A percentile compares a stretch with the other conserved stretches of the same genome.
Conservation (phyloP, 2,888 invertebrate species). For the Sturmia bella region DNA sequence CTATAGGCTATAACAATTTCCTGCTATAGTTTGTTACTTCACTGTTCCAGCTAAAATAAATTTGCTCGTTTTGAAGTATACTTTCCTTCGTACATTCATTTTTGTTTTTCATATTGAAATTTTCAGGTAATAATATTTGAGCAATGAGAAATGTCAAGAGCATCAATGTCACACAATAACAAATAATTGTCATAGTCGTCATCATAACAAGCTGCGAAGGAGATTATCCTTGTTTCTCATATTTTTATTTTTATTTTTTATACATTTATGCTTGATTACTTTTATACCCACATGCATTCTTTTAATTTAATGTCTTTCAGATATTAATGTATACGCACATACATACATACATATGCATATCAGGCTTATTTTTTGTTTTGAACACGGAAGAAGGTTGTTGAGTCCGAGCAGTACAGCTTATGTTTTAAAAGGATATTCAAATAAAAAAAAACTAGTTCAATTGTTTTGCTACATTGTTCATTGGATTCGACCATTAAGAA, state of each 20-base stretch:
- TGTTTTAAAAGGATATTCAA: slow-evolving; percentile 38
- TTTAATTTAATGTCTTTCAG: too few relatives aligned
- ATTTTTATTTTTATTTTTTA: slow-evolving; percentile 5
- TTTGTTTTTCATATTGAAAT: slow-evolving; percentile 32
- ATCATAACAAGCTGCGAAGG: slow-evolving; percentile 60
- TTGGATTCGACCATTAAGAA: too few relatives aligned
- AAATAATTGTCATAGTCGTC: slow-evolving; percentile 52
- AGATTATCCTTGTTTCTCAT: slow-evolving; percentile 65
- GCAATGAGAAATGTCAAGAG: slow-evolving; percentile 63
- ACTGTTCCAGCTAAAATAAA: too few relatives aligned
- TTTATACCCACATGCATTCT: neutral
- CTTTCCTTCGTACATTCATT: neutral
- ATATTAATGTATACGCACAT: neutral
- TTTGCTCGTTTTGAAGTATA: too few relatives aligned
- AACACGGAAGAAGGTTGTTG: slow-evolving; percentile 25
- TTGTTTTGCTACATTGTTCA: too few relatives aligned
- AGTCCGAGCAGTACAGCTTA: neutral
- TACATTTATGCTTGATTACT: neutral
- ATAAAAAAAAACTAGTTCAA: neutral
- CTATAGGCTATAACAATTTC: too few relatives aligned
- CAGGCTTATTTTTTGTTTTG: slow-evolving; percentile 33
- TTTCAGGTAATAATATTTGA: slow-evolving; percentile 58
- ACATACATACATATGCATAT: neutral
- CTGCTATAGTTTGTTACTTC: too few relatives aligned
- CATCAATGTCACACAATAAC: slow-evolving; percentile 61